Base-by-base conservation (phyloP, 2,797 vertebrate species). In the Pangasius mekongensis region DNA sequence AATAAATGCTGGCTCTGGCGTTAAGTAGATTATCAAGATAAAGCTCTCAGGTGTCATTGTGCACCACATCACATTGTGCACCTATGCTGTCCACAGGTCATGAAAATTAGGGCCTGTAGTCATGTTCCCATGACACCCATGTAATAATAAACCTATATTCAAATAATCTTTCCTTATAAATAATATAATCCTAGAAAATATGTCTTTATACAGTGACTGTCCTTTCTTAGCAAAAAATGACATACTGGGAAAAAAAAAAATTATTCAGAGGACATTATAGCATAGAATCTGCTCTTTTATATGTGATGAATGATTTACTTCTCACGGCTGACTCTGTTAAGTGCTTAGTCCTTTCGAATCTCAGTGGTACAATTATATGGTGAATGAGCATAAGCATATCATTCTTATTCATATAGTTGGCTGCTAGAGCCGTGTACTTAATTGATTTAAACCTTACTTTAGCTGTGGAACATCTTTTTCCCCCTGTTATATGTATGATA, bases 281-380 rank as follows among this genome's bases (percentile, higher is more conserved):
- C 52, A 56, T 36, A 39, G 54, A 27, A 58, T 58, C 33, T 60
- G 9, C 30, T 39, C 54, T 81, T 58, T 58, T 58, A 30, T 36
- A 56, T 3, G 7, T 58, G 30, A 27, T 56, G 22, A 60, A 81
- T 58, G 54, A 81, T 60, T 81, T 81, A 60, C 22, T 58, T 81
- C 30, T 80, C 52, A 58, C n/a, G 8, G 52, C 52, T 81, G 78
- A 80, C 49, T 78, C 43, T 49, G 73, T 49, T 30, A 77, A 60
- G 33, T 81, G 54, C 33, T 81, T 8, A 11, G 30, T 81, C 54
- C 54, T 81, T 81, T 81, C 1, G 10, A 60, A 81, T 81, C 33
- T 27, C 54, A 58, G 10, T 36, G 77, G 30, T 58, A 56, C 77
- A 80, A 80, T 80, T 80, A 80, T 80, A 4, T 36, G 2, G 20